A percentile compares a stretch with the other conserved stretches of the same genome.
Conservation (phyloP, 2,113 vertebrate species). For the Macquaria australasica region DNA sequence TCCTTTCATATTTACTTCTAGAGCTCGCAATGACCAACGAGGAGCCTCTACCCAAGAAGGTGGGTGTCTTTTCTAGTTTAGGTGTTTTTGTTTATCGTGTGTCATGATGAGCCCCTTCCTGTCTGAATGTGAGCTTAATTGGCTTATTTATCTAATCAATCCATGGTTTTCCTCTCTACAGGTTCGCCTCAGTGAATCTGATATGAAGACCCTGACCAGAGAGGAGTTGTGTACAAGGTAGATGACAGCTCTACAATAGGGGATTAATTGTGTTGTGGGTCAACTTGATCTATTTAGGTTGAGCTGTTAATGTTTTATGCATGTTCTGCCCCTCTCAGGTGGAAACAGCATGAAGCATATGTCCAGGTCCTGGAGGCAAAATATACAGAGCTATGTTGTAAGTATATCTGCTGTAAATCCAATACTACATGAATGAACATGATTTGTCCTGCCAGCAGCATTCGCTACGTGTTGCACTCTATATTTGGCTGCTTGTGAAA, state of each 20-base stretch:
- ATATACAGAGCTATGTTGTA: conserved; percentile 98
- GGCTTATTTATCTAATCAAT: conserved; percentile 7
- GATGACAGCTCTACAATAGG: background rate
- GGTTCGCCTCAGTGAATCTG: conserved; percentile 98
- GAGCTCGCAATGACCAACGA: conserved; percentile 98
- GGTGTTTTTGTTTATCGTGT: background rate
- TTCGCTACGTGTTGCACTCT: background rate
- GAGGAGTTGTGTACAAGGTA: conserved; percentile 97
- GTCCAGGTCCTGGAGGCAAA: conserved; percentile 98
- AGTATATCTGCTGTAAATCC: conserved; percentile 79
- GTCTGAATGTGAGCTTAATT: background rate
- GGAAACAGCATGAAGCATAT: conserved; percentile 98
- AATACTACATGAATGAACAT: background rate
- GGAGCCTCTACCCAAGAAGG: conserved; percentile 99
- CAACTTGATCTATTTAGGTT: background rate
- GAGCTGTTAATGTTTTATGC: conserved; percentile 23
- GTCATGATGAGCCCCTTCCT: background rate
- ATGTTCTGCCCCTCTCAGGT: conserved; percentile 83
- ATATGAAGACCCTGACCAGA: conserved; percentile 97
- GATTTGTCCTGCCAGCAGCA: no score
- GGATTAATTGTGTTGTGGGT: background rate
- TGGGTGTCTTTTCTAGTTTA: conserved; percentile 69
- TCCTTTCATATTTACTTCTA: conserved; percentile 66
- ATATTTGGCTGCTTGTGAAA: background rate
- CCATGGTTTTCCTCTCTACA: conserved; percentile 59